Evolutionary conservation across 2,113 vertebrate species (phyloP).

Genomic region (Pelvicachromis taeniatus): DNA sequence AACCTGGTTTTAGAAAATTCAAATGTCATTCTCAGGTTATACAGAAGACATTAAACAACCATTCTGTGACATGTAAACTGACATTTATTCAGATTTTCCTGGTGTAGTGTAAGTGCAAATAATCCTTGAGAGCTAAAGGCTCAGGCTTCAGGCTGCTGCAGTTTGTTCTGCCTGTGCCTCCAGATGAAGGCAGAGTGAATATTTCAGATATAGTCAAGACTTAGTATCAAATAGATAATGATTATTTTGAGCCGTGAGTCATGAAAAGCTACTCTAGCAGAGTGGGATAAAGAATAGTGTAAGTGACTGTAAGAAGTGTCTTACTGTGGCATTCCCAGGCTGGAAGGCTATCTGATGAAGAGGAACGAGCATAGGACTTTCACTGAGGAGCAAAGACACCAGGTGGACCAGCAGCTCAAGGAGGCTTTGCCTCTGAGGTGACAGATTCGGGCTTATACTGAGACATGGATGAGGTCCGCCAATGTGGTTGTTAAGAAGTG

Average conservation of each 20-base stretch:
- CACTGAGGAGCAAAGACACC: constrained; percentile 54
- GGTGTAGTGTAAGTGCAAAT: not conserved
- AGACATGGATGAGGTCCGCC: constrained; percentile 31
- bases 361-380: constrained; percentile 42
- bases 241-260: not conserved
- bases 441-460: not conserved
- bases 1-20: not conserved
- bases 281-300: rapidly evolving
- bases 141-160: not conserved
- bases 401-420: constrained; percentile 72
- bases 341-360: constrained; percentile 57
- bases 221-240: not conserved
- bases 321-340: constrained; percentile 52
- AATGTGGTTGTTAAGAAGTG: constrained; percentile 53
- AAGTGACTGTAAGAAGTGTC: not conserved
- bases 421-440: constrained; percentile 37
- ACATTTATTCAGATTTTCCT: not conserved
- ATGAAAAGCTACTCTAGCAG: not conserved
- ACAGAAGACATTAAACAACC: not conserved
- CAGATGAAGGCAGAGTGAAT: not conserved
- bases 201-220: not conserved
- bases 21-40: rapidly evolving
- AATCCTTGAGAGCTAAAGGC: not conserved
- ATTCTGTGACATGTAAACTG: not conserved
- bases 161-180: not conserved